Base-by-base conservation (phyloP, 2,888 invertebrate species). In the Ormyrus labotus region DNA sequence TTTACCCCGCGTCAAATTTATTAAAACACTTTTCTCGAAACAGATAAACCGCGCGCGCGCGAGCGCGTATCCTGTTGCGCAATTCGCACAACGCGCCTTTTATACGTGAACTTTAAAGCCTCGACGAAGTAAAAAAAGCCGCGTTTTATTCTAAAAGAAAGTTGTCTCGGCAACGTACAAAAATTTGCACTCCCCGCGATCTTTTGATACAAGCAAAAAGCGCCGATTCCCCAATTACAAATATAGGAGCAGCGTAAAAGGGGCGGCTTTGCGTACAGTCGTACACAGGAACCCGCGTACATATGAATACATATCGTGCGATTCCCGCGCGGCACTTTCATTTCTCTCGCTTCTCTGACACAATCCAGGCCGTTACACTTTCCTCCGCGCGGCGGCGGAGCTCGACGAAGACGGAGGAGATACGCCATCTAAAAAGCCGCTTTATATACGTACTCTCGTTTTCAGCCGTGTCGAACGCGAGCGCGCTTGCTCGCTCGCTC, bases 341-440 rank as follows among this genome's bases (percentile, higher is more conserved):
- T 89, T 90, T 89, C 87, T 88, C 87, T 86, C 86, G 87, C 85
- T 86, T 87, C 87, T 86, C 89, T 87, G 89, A 86, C 87, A 87
- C 88, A 87, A 88, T 88, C 88, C 84, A 82, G 80, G 83, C 82
- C 83, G 85, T 87, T 89, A 88, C 87, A 89, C 89, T 89, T 88
- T 89, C 87, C 86, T 88, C 85, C 76, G 61, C 76, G 61, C 50
- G 47, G 2, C 5, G 9, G 19, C 60, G 57, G 68, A 9, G 51
- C 6, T 6, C 51, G 55, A 73, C 50, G 19, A 61, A 11, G 45
- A 61, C 11, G 61, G 60, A 45, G 48, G 73, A 78, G 84, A 84
- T 82, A 83, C 83, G 82, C 67, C 78, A 80, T 81, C 83, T 83
- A 83, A 81, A 84, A 83, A 81, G 82, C 34, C 34, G 34, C 80